Conservation (phyloP, 2,113 vertebrate genomes). For the Brachypodius melanocephalos region DNA sequence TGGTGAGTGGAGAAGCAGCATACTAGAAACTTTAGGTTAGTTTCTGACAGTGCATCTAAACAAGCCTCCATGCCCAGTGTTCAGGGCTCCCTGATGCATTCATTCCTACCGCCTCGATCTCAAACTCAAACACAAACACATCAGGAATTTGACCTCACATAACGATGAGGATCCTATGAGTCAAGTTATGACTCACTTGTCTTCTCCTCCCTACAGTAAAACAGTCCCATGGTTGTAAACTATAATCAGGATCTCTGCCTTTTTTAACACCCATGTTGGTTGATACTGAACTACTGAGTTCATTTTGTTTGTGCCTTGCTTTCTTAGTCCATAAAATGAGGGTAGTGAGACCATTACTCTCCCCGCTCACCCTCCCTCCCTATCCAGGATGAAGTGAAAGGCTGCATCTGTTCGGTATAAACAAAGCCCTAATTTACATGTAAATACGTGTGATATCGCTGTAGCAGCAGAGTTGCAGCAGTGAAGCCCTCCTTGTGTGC, state of each 20-base stretch:
- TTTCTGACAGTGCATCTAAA: not conserved
- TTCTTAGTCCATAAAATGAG: not conserved
- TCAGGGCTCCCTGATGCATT: not conserved
- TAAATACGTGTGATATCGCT: conserved; percentile 44
- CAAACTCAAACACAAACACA: not conserved
- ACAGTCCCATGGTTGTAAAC: not conserved
- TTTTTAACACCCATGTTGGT: not conserved
- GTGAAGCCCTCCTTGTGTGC: conserved; percentile 25
- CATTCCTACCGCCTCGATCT: not conserved
- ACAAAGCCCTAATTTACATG: conserved; percentile 61
- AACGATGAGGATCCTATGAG: not conserved
- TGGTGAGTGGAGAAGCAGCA: not conserved
- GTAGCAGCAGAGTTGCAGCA: conserved; percentile 43
- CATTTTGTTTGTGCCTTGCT: not conserved
- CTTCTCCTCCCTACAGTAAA: not conserved
- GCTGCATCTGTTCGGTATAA: conserved; percentile 44
- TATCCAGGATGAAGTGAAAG: conserved; percentile 19
- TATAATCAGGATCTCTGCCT: not conserved
- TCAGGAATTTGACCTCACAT: not conserved
- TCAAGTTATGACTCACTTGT: not conserved
- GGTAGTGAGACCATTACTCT: not conserved
- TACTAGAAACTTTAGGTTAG: not conserved
- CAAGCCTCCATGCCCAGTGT: not conserved
- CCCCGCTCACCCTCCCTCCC: not conserved
- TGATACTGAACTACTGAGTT: not conserved